Evolutionary conservation across 2,888 invertebrate genomes (phyloP).

Genomic region (Flabesymbios commensalis): DNA sequence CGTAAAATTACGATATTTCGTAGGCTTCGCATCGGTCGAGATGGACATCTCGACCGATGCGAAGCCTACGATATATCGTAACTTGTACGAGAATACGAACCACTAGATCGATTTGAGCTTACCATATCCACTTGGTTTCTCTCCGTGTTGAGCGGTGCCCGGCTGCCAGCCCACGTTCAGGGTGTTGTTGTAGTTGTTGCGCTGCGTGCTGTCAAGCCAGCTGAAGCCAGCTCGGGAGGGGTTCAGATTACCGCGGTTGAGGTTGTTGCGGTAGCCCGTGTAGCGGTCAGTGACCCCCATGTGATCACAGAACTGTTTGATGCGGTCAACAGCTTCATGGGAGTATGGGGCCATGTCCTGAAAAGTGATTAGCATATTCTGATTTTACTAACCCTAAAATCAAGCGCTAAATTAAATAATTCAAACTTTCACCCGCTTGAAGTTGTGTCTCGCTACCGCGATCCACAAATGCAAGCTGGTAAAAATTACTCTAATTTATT

Average conservation of each 20-base stretch:
- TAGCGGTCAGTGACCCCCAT: constrained; percentile 60
- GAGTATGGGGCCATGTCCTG: constrained; percentile 48
- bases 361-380: constrained; percentile 3
- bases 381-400: neutral
- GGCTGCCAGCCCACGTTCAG: constrained; percentile 11
- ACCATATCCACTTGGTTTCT: no score
- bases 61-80: no score
- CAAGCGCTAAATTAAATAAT: neutral
- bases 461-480: no score
- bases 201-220: constrained; percentile 15
- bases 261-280: constrained; percentile 58
- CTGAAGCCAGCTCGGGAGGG: constrained; percentile 19
- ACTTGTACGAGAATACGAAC: no score
- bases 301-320: constrained; percentile 58
- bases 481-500: no score
- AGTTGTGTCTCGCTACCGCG: no score
- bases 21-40: no score
- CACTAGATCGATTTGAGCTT: no score
- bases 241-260: constrained; percentile 39
- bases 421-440: no score
- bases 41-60: no score
- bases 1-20: no score
- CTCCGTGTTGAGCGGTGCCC: no score
- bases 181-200: neutral
- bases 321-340: constrained; percentile 47